Percentiles rank a stretch among this genome's conserved stretches.
Evolutionary conservation across 1,140 invertebrate genomes (phyloP).

Genomic region (Bradysia coprophila): DNA sequence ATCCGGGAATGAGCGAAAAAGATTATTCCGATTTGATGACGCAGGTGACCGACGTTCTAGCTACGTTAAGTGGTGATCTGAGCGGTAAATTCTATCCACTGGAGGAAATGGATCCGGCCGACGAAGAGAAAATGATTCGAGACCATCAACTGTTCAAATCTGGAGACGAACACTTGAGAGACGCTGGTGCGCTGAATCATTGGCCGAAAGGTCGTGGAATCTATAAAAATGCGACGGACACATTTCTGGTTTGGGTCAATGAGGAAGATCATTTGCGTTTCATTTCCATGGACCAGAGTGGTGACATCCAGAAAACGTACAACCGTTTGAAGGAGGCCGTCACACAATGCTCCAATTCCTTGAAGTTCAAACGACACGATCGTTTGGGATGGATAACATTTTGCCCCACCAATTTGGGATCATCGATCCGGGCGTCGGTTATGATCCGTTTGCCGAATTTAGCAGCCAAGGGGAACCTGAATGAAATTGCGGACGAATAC

Average conservation of each 20-base stretch:
- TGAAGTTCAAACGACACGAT: neutral
- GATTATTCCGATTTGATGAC: neutral
- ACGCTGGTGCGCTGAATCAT: neutral
- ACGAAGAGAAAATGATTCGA: neutral
- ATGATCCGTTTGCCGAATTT: neutral
- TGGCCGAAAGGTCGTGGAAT: neutral
- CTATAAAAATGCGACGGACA: neutral
- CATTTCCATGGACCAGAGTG: neutral
- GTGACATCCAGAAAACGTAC: neutral
- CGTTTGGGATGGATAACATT: neutral
- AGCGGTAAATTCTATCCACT: neutral
- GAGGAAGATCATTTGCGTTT: neutral
- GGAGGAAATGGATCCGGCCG: neutral
- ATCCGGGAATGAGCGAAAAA: neutral
- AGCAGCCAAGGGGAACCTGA: slow-evolving; percentile 64
- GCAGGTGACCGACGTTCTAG: neutral
- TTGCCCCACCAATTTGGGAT: neutral
- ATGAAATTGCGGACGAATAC: slow-evolving; percentile 78
- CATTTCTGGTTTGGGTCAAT: neutral
- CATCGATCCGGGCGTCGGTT: neutral
- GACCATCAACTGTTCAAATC: neutral
- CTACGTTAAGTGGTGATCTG: neutral
- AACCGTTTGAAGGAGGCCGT: neutral
- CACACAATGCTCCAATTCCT: neutral
- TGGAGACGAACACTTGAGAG: neutral